These are phyloP conservation scores for Stenopsyche tienmushanensis DNA, from an alignment of 1,140 invertebrate species.

Conservation along the genomic window DNA sequence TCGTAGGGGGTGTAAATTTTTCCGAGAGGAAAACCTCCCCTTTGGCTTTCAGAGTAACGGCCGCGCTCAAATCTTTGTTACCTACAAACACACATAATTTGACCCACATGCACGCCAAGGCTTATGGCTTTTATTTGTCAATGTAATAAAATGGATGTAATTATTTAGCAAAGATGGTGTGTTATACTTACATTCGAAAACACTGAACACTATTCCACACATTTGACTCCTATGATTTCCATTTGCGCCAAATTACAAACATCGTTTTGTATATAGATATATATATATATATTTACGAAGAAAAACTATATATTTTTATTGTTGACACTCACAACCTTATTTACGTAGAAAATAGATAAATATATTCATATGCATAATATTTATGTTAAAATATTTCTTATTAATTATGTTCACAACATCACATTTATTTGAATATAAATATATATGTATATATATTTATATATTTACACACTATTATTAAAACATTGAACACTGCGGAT, in stretches of 20 bases:
- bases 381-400: slow-evolving; percentile 11
- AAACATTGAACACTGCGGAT: slow-evolving; percentile 39
- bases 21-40: no score
- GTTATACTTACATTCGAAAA: slow-evolving; percentile 15
- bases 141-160: no score
- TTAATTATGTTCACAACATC: background rate
- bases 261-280: no score
- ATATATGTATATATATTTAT: slow-evolving; percentile 25
- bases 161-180: no score
- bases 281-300: no score
- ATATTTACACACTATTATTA: slow-evolving; percentile 32
- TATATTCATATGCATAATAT: background rate
- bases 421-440: background rate
- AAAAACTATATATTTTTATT: slow-evolving; percentile 24
- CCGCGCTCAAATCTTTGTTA: no score
- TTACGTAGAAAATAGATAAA: slow-evolving; percentile 37
- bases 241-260: background rate
- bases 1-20: no score
- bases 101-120: no score
- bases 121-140: no score
- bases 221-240: background rate
- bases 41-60: no score
- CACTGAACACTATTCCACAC: background rate
- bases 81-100: no score
- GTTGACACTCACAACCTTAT: slow-evolving; percentile 40